These are phyloP conservation scores for Dolichomitus sp. DNA, from an alignment of 2,888 invertebrate genomes.

Conservation along the genomic window DNA sequence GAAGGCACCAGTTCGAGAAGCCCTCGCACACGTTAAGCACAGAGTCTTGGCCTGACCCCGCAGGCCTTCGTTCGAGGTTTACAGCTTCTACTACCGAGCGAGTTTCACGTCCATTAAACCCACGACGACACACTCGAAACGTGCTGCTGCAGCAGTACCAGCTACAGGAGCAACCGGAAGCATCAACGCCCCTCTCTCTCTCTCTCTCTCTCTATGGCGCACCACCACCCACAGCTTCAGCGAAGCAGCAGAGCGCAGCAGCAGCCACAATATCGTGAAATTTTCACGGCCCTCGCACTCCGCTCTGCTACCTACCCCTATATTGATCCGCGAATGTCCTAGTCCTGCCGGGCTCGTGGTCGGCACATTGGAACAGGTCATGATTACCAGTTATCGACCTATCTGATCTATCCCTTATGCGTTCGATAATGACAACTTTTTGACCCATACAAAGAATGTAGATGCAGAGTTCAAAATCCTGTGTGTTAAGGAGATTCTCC, in stretches of 20 bases:
- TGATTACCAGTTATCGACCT: constrained; percentile 39
- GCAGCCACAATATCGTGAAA: constrained; percentile 61
- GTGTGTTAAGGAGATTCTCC: too few species aligned
- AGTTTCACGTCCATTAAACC: constrained; percentile 65
- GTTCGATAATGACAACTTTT: neutral
- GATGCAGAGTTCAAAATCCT: neutral
- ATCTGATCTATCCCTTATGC: neutral
- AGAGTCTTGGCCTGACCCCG: constrained; percentile 58
- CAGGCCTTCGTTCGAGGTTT: constrained; percentile 62
- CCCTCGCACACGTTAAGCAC: constrained; percentile 60
- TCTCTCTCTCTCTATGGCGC: constrained; percentile 7
- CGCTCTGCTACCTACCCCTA: constrained; percentile 34
- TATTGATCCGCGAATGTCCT: constrained; percentile 58
- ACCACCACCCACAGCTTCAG: constrained; percentile 39
- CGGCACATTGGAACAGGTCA: constrained; percentile 21
- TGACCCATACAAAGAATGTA: neutral
- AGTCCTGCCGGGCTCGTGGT: constrained; percentile 28
- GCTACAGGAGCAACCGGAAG: constrained; percentile 36
- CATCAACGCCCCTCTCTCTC: constrained; percentile 23
- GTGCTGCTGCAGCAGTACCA: constrained; percentile 60
- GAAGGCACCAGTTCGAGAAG: constrained; percentile 48
- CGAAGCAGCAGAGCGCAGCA: constrained; percentile 44
- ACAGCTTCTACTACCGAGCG: constrained; percentile 51
- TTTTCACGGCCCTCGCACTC: constrained; percentile 28
- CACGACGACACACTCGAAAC: constrained; percentile 67